Evolutionary conservation across 1,140 invertebrate genomes (phyloP).

Genomic region (Chironomus striatipennis): DNA sequence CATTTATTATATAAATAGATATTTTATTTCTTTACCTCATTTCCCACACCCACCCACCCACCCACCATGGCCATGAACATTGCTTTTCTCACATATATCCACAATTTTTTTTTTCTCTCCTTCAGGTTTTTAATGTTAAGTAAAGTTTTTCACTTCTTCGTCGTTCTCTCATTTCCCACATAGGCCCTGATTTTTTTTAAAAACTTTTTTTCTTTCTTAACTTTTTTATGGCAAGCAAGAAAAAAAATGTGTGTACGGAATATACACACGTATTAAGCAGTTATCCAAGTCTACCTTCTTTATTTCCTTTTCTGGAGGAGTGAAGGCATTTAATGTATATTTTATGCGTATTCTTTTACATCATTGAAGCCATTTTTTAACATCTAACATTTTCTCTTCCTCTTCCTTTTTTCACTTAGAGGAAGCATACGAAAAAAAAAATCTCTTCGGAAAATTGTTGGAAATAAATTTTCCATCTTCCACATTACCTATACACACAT

Average conservation of each 20-base stretch:
- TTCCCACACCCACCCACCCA: background rate
- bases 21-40: background rate
- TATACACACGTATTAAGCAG: background rate
- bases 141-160: background rate
- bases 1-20: slow-evolving; percentile 23
- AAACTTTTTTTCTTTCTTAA: background rate
- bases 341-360: slow-evolving; percentile 6
- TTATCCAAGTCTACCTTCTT: background rate
- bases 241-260: background rate
- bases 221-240: background rate
- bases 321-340: slow-evolving; percentile 9
- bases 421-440: background rate
- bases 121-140: background rate
- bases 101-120: too few relatives aligned
- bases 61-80: too few relatives aligned
- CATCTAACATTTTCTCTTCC: too few relatives aligned
- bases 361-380: too few relatives aligned
- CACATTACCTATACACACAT: too few relatives aligned
- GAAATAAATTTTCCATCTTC: too few relatives aligned
- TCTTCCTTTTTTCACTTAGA: background rate
- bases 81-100: too few relatives aligned
- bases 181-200: background rate
- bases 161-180: background rate
- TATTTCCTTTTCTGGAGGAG: background rate
- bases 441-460: background rate